Evolutionary conservation across 2,113 vertebrate species (phyloP).

Genomic region (Spea multiplicata): DNA sequence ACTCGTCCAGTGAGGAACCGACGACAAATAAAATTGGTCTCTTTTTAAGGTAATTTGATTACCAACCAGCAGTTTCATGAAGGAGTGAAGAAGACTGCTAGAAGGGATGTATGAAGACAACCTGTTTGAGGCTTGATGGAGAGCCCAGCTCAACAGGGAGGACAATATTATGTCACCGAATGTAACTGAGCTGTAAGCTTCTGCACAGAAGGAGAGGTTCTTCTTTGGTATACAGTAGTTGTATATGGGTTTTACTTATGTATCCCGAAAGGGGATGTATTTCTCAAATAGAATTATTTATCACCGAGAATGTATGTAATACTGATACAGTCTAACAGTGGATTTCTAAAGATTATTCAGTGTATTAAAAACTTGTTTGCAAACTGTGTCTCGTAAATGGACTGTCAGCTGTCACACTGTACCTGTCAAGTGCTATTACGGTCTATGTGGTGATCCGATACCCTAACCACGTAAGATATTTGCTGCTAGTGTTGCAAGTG

Average conservation of each 20-base stretch:
- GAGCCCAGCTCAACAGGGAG: slow-evolving; percentile 44
- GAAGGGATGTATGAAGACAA: slow-evolving; percentile 51
- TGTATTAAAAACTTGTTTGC: slow-evolving; percentile 73
- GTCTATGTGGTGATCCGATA: slow-evolving; percentile 66
- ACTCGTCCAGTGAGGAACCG: slow-evolving; percentile 73
- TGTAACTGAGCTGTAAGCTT: slow-evolving; percentile 63
- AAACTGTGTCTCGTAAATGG: slow-evolving; percentile 80
- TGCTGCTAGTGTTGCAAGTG: slow-evolving; percentile 75
- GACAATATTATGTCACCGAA: slow-evolving; percentile 61
- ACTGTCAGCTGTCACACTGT: slow-evolving; percentile 66
- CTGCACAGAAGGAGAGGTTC: slow-evolving; percentile 54
- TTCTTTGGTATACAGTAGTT: slow-evolving; percentile 51
- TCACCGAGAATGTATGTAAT: slow-evolving; percentile 60
- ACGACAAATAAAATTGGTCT: slow-evolving; percentile 18
- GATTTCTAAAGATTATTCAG: slow-evolving; percentile 60
- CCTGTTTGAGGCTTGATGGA: slow-evolving; percentile 48
- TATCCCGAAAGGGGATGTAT: slow-evolving; percentile 58
- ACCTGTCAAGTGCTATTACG: slow-evolving; percentile 82
- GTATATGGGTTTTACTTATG: slow-evolving; percentile 52
- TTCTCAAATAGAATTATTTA: slow-evolving; percentile 58
- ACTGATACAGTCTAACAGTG: slow-evolving; percentile 51
- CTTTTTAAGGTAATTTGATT: slow-evolving; percentile 66
- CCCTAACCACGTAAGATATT: slow-evolving; percentile 69
- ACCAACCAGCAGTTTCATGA: slow-evolving; percentile 65
- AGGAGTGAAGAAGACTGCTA: slow-evolving; percentile 55